Base-by-base conservation (phyloP, 2,113 vertebrate species). In the Setophaga petechia region DNA sequence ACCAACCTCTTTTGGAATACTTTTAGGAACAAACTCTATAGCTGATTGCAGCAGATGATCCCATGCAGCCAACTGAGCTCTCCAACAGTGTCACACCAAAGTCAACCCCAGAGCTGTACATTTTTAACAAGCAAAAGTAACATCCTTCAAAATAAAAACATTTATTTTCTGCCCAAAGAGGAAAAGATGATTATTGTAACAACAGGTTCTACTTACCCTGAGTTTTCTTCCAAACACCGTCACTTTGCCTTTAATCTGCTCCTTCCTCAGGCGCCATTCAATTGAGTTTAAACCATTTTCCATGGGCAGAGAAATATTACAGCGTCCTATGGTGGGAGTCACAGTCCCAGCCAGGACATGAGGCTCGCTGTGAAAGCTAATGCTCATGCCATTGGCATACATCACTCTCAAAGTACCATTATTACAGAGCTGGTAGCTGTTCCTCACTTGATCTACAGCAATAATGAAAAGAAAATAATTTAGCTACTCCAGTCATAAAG, bases 201-300 rank as follows among this genome's bases (percentile, higher is more conserved):
- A 37, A 51, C 46, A 65, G 44, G 49, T 59, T 68, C 30, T 77
- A 97, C 98, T 98, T 98, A 99, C 99, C 98, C 99, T 97, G 82
- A 99, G 98, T 96, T 99, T 99, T 97, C 99, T 98, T 96, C 99
- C 99, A 73, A 99, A 99, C 94, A 99, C 98, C 11, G 99, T 99
- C 96, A 99, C 98, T 98, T 99, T 99, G 96, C 99, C 99, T 98
- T 99, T 99, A 83, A 98, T 99, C 96, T 99, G 99, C 69, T 99
- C 99, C 96, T 99, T 99, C 81, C 99, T 98, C 67, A 99, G 98
- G 39, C 99, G 98, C 99, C 99, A 99, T 97, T 99, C 99, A 39
- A 99, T 99, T 94, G 99, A 99, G 97, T 99, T 99, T 51, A 99
- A 98, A 87, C 99, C 99, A 4, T 99, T 99, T 97, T 99, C 99